Percentiles rank a stretch among this genome's conserved stretches.
These are phyloP conservation scores for Mechanitis mazaeus DNA, from an alignment of 2,888 invertebrate genomes.

Conservation along the genomic window DNA sequence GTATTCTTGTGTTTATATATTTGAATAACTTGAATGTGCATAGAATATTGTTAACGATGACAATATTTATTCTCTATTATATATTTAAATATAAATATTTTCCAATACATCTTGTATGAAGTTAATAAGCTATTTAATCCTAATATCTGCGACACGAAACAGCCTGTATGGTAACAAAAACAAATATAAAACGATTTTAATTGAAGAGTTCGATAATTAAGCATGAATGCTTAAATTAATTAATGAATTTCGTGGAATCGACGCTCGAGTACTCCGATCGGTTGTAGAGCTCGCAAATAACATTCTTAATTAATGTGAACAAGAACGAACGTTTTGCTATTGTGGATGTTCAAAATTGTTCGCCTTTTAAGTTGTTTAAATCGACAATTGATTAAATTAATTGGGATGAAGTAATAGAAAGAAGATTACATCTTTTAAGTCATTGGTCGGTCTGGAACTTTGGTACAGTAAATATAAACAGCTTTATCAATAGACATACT, in stretches of 20 bases:
- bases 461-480: no score
- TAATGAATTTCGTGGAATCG: constrained; percentile 63
- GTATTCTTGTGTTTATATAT: background rate
- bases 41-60: no score
- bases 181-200: constrained; percentile 67
- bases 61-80: constrained; percentile 43
- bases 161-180: constrained; percentile 29
- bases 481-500: no score
- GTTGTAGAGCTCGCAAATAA: constrained; percentile 52
- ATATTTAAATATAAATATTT: constrained; percentile 27
- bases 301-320: constrained; percentile 65
- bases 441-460: background rate
- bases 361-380: constrained; percentile 38
- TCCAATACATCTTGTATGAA: no score
- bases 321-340: constrained; percentile 56
- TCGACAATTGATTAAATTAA: constrained; percentile 14
- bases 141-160: constrained; percentile 3
- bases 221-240: constrained; percentile 73
- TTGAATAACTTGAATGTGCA: no score
- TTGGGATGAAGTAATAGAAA: background rate
- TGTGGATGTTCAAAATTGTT: constrained; percentile 49
- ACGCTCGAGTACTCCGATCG: constrained; percentile 34
- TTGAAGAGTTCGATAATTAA: constrained; percentile 73
- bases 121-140: constrained; percentile 33
- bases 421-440: background rate